Evolutionary conservation across 2,888 invertebrate species (phyloP).

Genomic region (Helobdella robusta): DNA sequence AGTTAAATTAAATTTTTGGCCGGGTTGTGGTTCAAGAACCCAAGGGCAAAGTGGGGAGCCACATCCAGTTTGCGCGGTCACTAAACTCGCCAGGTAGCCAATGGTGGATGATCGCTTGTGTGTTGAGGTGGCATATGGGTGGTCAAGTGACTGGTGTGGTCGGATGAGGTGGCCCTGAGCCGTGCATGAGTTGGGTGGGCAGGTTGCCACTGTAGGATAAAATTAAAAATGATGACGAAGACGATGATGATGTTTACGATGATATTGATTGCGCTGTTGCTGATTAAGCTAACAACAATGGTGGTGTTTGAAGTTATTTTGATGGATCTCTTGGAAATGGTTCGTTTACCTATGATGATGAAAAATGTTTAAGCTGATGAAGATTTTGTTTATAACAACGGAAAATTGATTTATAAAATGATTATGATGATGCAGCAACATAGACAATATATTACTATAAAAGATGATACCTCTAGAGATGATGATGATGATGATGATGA

Average conservation of each 20-base stretch:
- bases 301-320: not conserved
- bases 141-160: no score
- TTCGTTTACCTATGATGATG: conserved; percentile 1
- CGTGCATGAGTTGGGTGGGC: conserved; percentile 10
- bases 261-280: conserved; percentile 4
- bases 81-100: conserved; percentile 27
- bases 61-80: conserved; percentile 11
- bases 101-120: not conserved
- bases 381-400: no score
- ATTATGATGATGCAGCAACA: no score
- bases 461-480: not conserved
- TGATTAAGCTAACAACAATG: not conserved
- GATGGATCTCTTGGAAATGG: not conserved
- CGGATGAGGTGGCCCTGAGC: conserved; percentile 6
- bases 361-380: no score
- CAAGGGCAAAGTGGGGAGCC: conserved; percentile 27
- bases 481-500: conserved; percentile 15
- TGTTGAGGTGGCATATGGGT: no score
- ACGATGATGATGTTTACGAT: conserved; percentile 5
- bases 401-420: no score
- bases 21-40: conserved; percentile 23
- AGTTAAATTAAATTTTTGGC: conserved; percentile 25
- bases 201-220: conserved; percentile 6
- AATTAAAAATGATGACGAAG: not conserved
- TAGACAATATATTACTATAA: no score